These are phyloP conservation scores for Vimba vimba DNA, from an alignment of 2,113 vertebrate genomes.

Conservation along the genomic window DNA sequence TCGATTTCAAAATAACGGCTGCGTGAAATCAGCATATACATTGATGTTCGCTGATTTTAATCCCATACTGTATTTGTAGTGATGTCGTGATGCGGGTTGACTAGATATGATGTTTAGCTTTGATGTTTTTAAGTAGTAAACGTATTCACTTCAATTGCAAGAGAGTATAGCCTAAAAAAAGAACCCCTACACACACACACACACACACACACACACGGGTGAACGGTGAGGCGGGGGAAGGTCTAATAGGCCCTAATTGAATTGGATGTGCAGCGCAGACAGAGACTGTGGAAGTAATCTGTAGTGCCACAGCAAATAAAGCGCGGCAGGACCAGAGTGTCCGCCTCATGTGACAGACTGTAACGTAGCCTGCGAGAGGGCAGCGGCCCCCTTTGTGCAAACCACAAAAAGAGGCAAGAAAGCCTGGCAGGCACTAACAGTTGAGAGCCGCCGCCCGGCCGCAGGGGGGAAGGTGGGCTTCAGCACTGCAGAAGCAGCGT, in stretches of 20 bases:
- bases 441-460: slow-evolving; percentile 29
- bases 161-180: no score
- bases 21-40: no score
- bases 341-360: slow-evolving; percentile 77
- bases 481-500: neutral
- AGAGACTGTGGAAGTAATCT: slow-evolving; percentile 79
- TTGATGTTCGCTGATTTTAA: no score
- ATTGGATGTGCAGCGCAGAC: slow-evolving; percentile 81
- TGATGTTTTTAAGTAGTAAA: no score
- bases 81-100: no score
- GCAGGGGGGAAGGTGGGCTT: slow-evolving; percentile 6
- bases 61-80: no score
- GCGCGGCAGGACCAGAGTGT: slow-evolving; percentile 73
- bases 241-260: slow-evolving; percentile 83
- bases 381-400: slow-evolving; percentile 72
- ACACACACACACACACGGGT: no score
- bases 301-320: slow-evolving; percentile 82
- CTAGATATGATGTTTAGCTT: no score
- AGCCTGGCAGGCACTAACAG: slow-evolving; percentile 69
- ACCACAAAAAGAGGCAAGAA: slow-evolving; percentile 68
- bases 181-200: no score
- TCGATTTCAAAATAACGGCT: no score
- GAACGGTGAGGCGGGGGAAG: slow-evolving; percentile 60
- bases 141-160: no score
- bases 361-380: slow-evolving; percentile 80